Base-by-base conservation (phyloP, 2,888 invertebrate species). In the Scelioninae gen. 1 region DNA sequence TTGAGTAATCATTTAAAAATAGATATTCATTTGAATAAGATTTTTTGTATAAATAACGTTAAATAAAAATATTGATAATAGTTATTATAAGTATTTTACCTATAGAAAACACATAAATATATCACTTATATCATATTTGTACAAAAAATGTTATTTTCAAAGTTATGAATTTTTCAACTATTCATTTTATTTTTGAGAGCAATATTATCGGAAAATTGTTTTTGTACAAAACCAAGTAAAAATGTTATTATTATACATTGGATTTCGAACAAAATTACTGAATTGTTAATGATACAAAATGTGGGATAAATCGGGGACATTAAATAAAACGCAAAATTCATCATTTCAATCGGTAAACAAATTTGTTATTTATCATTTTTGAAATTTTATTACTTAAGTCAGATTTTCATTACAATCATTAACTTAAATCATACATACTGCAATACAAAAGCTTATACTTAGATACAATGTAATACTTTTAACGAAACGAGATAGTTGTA, bases 291-390 rank as follows among this genome's bases (percentile, higher is more conserved):
- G 23, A 38, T n/a, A 56, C 16, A 47, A 2, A 23, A 31, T 5
- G 43, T 63, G 43, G 75, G 75, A 49, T 34, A 51, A 40, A 49
- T 75, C 1, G 32, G 75, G 75, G 38, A 23, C 66, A 58, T 75
- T 75, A 75, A 75, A 75, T 75, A 75, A 75, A 75, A 75, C 74
- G 65, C 74, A 74, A 51, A 51, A 1, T 68, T 45, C 7, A 13
- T 40, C 23, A 23, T 38, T 47, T 23, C 13, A 58, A 60, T 49
- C 49, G 34, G 15, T 60, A 16, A 29, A 40, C 23, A 43, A 60
- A 10, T 47, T 31, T 68, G 51, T 72, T 58, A 29, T 71, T 71
- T 23, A 31, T 71, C 38, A 5, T 38, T 74, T 62, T n/a, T 11
- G 58, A 74, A 55, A 56, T 65, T 72, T 75, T 75, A 75, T 75